phyloP scores from a whole-genome alignment of 92 coral and sea anemone species.

The Palythoa heliodiscus region DNA sequence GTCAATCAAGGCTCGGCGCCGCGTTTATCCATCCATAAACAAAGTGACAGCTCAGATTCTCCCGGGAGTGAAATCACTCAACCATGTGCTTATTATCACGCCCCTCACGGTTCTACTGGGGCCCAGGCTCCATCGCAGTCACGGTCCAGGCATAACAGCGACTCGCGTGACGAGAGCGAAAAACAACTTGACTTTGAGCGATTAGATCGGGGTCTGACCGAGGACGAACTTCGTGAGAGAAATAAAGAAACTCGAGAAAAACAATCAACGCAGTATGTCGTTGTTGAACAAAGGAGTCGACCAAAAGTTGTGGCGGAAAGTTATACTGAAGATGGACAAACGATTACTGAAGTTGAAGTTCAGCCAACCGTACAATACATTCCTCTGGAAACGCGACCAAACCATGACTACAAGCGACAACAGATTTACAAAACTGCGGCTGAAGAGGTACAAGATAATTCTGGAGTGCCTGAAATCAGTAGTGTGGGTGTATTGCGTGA shows the following conservation, averaged over 20 bases:
- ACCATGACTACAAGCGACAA: slow-evolving; percentile 28
- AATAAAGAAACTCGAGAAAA: slow-evolving; percentile 22
- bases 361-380: slow-evolving; percentile 26
- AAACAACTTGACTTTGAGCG: slow-evolving; percentile 43
- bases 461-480: slow-evolving; percentile 42
- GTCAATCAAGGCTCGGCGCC: slow-evolving; percentile 23
- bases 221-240: slow-evolving; percentile 32
- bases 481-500: slow-evolving; percentile 43
- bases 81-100: slow-evolving; percentile 25
- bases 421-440: slow-evolving; percentile 29
- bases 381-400: slow-evolving; percentile 28
- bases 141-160: slow-evolving; percentile 34
- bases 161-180: slow-evolving; percentile 32
- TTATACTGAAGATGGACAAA: neutral
- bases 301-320: slow-evolving; percentile 23
- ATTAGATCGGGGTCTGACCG: slow-evolving; percentile 32
- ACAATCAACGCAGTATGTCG: slow-evolving; percentile 16
- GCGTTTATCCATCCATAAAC: slow-evolving; percentile 31
- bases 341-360: slow-evolving; percentile 1
- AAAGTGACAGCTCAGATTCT: slow-evolving; percentile 33
- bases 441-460: slow-evolving; percentile 25
- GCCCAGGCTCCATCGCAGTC: slow-evolving; percentile 31
- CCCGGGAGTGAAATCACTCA: slow-evolving; percentile 45
- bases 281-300: slow-evolving; percentile 19
- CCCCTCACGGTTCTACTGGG: slow-evolving; percentile 18